A percentile compares a stretch with the other conserved stretches of the same genome.
phyloP scores from a whole-genome alignment of 1,140 invertebrate genomes.

The Scaptomyza montana region DNA sequence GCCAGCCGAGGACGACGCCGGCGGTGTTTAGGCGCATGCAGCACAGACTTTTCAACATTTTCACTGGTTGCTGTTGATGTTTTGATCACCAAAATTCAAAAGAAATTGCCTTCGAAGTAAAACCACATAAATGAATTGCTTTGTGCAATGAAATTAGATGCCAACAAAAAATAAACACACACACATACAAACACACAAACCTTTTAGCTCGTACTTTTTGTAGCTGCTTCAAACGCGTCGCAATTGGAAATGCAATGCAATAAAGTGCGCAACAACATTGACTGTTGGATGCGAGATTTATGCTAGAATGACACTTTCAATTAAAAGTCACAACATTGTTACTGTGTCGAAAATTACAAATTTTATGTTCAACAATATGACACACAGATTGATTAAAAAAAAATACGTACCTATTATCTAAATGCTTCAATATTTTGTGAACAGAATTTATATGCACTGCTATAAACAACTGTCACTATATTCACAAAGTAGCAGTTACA shows the following conservation, averaged over 20 bases:
- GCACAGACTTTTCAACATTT: slow-evolving; percentile 53
- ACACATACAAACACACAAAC: background rate
- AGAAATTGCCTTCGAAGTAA: background rate
- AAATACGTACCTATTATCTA: no score
- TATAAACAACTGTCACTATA: background rate
- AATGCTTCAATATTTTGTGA: no score
- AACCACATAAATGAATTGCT: slow-evolving; percentile 3
- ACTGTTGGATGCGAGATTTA: background rate
- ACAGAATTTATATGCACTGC: background rate
- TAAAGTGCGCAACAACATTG: background rate
- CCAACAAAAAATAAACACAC: background rate
- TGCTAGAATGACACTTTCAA: background rate
- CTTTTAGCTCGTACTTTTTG: background rate
- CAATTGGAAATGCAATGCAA: background rate
- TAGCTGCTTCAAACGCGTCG: background rate
- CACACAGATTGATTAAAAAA: no score
- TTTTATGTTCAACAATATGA: background rate
- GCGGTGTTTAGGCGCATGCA: slow-evolving; percentile 64
- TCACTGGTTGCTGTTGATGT: slow-evolving; percentile 7
- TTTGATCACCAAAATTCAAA: background rate
- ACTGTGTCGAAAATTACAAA: background rate
- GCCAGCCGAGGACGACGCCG: slow-evolving; percentile 64
- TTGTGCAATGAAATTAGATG: slow-evolving; percentile 11
- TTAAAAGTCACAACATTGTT: background rate
- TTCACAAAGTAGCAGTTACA: slow-evolving; percentile 1